phyloP scores from a whole-genome alignment of 64 coral and sea anemone species.

The Actinia equina region DNA sequence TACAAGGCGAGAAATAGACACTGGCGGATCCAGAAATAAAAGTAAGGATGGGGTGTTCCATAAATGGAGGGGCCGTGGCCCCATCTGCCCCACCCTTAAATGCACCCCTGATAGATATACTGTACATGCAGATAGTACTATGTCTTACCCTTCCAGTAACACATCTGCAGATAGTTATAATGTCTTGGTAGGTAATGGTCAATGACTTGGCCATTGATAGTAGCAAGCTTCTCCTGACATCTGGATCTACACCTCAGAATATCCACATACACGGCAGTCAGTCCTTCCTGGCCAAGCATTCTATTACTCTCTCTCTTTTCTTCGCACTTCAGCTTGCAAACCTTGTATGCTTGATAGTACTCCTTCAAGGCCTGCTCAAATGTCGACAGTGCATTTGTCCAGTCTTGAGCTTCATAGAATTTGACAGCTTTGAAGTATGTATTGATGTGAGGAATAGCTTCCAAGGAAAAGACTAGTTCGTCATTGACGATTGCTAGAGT shows the following conservation, averaged over 20 bases:
- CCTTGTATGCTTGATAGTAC: conserved; percentile 69
- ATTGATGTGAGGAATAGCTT: conserved; percentile 64
- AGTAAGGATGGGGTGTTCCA: too few species aligned
- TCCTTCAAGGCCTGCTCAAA: conserved; percentile 72
- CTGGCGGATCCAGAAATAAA: too few species aligned
- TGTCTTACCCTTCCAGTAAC: conserved; percentile 77
- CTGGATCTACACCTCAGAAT: conserved; percentile 58
- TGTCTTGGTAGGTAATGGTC: conserved; percentile 75
- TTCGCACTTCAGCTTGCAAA: conserved; percentile 72
- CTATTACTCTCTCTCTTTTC: conserved; percentile 72
- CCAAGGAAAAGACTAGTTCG: conserved; percentile 56
- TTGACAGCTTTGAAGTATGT: conserved; percentile 71
- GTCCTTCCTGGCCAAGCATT: conserved; percentile 55
- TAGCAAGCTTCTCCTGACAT: conserved; percentile 59
- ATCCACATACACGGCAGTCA: conserved; percentile 79
- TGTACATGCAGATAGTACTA: not conserved
- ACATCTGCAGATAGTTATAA: conserved; percentile 83
- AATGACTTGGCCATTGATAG: conserved; percentile 54
- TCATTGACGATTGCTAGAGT: conserved; percentile 49
- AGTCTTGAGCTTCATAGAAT: conserved; percentile 64
- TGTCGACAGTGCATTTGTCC: conserved; percentile 36
- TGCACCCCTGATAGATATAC: too few species aligned
- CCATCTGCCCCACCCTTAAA: too few species aligned
- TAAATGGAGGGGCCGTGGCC: too few species aligned
- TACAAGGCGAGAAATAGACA: too few species aligned